Conservation (phyloP, 2,888 invertebrate genomes). For the Heliconius erato region DNA sequence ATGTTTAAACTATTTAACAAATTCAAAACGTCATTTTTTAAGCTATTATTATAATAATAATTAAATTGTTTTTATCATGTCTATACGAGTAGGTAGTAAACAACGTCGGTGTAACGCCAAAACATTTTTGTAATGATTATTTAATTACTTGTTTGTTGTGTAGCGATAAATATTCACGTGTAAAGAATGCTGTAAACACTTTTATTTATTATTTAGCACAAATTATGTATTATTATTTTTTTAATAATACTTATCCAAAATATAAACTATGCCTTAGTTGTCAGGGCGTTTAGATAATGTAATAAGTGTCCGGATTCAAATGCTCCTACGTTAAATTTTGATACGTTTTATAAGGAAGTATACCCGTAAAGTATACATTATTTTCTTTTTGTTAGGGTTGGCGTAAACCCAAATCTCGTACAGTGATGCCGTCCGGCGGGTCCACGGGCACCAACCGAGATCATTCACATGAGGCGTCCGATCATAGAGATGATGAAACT, state of each 20-base stretch:
- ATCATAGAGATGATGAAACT: conserved; percentile 65
- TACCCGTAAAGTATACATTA: background rate
- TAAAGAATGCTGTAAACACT: background rate
- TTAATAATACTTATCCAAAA: too few relatives aligned
- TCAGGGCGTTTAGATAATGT: too few relatives aligned
- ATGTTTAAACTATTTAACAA: too few relatives aligned
- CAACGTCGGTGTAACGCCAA: background rate
- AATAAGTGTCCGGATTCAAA: background rate
- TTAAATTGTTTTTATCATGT: background rate
- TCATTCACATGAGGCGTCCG: conserved; percentile 64
- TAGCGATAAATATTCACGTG: background rate
- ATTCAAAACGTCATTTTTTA: too few relatives aligned
- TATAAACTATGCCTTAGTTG: background rate
- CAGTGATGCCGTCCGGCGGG: conserved; percentile 88
- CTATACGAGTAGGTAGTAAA: background rate
- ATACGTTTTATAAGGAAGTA: background rate
- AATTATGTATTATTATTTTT: too few relatives aligned
- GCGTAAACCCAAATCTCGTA: conserved; percentile 92
- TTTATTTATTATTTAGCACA: background rate
- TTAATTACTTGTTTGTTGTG: background rate
- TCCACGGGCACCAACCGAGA: conserved; percentile 72
- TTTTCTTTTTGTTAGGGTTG: conserved; percentile 87
- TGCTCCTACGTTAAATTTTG: background rate
- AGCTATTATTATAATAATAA: background rate
- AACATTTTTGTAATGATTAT: background rate